Percentiles rank a stretch among this genome's conserved stretches.
phyloP scores from a whole-genome alignment of 2,797 vertebrate species.

The Cottoperca gobio region DNA sequence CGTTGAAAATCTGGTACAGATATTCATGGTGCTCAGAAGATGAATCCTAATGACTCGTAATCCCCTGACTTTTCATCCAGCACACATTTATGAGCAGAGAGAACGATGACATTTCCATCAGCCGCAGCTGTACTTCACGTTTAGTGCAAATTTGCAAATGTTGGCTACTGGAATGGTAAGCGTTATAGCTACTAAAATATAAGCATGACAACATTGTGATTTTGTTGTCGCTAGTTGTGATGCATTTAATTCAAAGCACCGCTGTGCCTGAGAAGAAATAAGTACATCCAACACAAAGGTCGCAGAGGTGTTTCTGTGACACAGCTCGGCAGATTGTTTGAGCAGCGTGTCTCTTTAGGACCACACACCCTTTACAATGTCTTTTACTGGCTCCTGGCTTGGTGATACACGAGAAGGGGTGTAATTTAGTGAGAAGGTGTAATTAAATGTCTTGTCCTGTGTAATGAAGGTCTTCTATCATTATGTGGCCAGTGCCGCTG shows the following conservation, averaged over 20 bases:
- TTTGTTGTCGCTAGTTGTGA: no score
- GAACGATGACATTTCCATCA: neutral
- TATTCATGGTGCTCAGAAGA: neutral
- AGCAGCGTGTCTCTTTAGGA: neutral
- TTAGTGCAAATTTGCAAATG: neutral
- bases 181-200: neutral
- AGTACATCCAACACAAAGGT: neutral
- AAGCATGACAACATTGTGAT: neutral
- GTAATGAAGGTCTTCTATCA: slow-evolving; percentile 42
- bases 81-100: neutral
- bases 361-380: neutral
- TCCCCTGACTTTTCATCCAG: neutral
- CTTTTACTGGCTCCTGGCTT: neutral
- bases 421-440: slow-evolving; percentile 22
- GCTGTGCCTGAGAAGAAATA: neutral
- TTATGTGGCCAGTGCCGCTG: slow-evolving; percentile 17
- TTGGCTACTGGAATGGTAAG: neutral
- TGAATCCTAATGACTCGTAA: neutral
- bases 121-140: neutral
- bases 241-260: neutral
- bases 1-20: neutral
- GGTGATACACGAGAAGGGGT: neutral
- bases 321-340: neutral
- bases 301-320: neutral
- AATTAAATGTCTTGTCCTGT: slow-evolving; percentile 30